These are phyloP conservation scores for Torymus auratus DNA, from an alignment of 2,888 invertebrate genomes.

Conservation along the genomic window DNA sequence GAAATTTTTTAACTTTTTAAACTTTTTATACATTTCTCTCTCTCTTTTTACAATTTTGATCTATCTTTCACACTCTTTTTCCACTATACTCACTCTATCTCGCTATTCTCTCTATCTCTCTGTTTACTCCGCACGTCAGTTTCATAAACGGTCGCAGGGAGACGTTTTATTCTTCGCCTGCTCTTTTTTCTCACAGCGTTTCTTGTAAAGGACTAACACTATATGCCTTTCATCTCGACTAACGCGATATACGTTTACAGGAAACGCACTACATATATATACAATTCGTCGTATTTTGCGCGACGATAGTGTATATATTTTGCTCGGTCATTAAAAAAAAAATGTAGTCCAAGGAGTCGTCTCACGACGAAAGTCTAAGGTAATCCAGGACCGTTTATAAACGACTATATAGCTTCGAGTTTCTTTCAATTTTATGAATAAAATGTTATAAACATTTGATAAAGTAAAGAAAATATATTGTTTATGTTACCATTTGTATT, in stretches of 20 bases:
- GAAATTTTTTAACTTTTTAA: conserved; percentile 44
- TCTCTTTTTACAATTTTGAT: conserved; percentile 62
- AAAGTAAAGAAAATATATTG: background rate
- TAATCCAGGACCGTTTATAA: conserved; percentile 58
- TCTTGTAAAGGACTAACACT: conserved; percentile 58
- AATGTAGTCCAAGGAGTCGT: conserved; percentile 5
- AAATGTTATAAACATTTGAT: conserved; percentile 51
- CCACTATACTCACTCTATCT: conserved; percentile 58
- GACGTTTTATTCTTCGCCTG: conserved; percentile 69
- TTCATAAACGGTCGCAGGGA: conserved; percentile 70
- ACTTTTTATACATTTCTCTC: conserved; percentile 52
- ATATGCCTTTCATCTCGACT: background rate
- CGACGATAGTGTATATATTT: background rate
- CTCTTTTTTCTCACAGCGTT: conserved; percentile 44
- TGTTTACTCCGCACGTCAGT: conserved; percentile 53
- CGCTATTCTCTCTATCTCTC: conserved; percentile 56
- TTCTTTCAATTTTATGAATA: conserved; percentile 6
- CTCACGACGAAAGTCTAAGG: conserved; percentile 18
- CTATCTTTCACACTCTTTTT: conserved; percentile 65
- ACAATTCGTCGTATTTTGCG: conserved; percentile 6
- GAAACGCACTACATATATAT: conserved; percentile 10
- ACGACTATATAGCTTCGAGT: conserved; percentile 51
- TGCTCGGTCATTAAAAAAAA: conserved; percentile 37
- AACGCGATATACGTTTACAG: conserved; percentile 42
- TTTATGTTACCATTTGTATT: too few relatives aligned